Conservation (phyloP, 2,797 vertebrate genomes). For the Microcaecilia unicolor region DNA sequence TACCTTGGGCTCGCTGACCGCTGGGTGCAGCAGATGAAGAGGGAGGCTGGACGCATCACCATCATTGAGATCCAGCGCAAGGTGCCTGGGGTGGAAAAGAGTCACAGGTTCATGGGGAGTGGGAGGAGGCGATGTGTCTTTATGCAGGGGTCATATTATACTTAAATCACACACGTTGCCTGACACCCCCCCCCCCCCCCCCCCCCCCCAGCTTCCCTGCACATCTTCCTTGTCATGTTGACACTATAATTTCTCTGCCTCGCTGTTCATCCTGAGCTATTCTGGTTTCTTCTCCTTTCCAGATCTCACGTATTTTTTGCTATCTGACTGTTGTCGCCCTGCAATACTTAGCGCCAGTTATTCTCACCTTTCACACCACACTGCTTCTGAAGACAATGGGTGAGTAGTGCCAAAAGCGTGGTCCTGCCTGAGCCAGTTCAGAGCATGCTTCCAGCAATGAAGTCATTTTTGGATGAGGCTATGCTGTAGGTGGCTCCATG, state of each 20-base stretch:
- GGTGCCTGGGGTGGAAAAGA: constrained; percentile 45
- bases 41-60: constrained; percentile 78
- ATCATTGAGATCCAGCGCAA: constrained; percentile 82
- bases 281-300: background rate
- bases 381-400: constrained; percentile 82
- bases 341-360: constrained; percentile 81
- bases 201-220: too few species aligned
- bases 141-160: too few species aligned
- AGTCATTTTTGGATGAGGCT: accelerated
- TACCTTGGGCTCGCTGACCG: constrained; percentile 82
- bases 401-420: constrained; percentile 47
- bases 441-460: background rate
- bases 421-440: too few species aligned
- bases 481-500: accelerated
- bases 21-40: constrained; percentile 84
- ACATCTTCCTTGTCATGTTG: accelerated
- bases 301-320: constrained; percentile 87
- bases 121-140: too few species aligned
- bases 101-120: background rate
- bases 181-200: too few species aligned
- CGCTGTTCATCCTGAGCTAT: background rate
- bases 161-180: background rate
- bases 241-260: background rate
- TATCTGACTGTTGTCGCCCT: constrained; percentile 84
- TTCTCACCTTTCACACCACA: constrained; percentile 78